phyloP scores from a whole-genome alignment of 2,797 vertebrate genomes.

The Sebastes steindachneri region DNA sequence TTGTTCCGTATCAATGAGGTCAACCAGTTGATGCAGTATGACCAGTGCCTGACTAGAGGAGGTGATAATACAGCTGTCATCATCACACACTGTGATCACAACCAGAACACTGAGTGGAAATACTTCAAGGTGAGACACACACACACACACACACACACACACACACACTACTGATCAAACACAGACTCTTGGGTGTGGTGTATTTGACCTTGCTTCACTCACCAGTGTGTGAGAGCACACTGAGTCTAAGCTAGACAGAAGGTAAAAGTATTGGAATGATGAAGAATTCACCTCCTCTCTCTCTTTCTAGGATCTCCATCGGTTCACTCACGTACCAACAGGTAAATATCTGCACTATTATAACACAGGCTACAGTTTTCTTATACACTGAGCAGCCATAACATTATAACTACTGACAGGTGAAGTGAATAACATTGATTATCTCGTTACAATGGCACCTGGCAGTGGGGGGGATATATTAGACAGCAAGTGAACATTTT shows the following conservation, averaged over 20 bases:
- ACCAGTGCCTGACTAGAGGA: slow-evolving; percentile 94
- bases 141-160: background rate
- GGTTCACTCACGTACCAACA: slow-evolving; percentile 90
- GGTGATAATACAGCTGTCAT: slow-evolving; percentile 88
- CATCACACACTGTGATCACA: slow-evolving; percentile 93
- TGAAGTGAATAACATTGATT: too few relatives aligned
- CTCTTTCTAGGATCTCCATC: slow-evolving; percentile 87
- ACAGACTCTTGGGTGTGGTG: background rate
- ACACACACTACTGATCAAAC: background rate
- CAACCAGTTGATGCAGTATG: slow-evolving; percentile 98
- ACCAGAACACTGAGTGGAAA: slow-evolving; percentile 94
- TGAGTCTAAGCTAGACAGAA: background rate
- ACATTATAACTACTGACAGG: too few relatives aligned
- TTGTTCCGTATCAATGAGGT: slow-evolving; percentile 97
- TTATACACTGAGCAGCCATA: too few relatives aligned
- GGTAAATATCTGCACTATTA: slow-evolving; percentile 55
- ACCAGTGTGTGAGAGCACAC: background rate
- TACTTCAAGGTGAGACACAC: slow-evolving; percentile 91
- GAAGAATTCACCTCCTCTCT: background rate
- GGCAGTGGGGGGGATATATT: too few relatives aligned
- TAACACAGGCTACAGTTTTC: background rate
- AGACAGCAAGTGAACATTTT: too few relatives aligned
- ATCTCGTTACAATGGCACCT: too few relatives aligned
- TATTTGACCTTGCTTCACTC: background rate
- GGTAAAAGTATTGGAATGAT: background rate